Percentiles rank a stretch among this genome's conserved stretches.
Conservation (phyloP, 1,140 invertebrate genomes). For the Bombus cullumanus region DNA sequence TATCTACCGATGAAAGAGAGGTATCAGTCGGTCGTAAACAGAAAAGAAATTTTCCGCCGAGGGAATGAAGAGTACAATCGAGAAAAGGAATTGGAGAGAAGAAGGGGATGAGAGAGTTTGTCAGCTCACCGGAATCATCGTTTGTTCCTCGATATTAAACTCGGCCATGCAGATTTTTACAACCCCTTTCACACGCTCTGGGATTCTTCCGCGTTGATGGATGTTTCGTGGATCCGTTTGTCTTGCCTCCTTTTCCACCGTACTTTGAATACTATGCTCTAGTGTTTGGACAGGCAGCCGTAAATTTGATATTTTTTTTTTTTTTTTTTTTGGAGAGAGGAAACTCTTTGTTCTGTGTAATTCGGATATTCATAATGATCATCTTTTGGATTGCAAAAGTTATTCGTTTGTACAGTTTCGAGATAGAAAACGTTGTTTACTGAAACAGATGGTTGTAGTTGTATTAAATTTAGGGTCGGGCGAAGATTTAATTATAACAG, state of each 20-base stretch:
- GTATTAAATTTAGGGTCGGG: not conserved
- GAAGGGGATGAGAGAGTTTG: conserved; percentile 1
- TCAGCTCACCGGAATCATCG: conserved; percentile 15
- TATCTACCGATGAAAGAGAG: not conserved
- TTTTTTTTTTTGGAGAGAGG: not conserved
- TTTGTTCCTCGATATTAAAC: conserved; percentile 53
- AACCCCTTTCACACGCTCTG: not conserved
- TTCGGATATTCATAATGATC: not conserved
- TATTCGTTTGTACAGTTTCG: too few species aligned
- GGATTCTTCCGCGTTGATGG: not conserved
- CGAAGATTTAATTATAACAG: not conserved
- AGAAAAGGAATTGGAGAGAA: not conserved
- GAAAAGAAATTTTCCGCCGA: conserved; percentile 16
- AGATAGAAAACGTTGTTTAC: too few species aligned
- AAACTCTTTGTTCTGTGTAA: not conserved
- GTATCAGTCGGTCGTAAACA: conserved; percentile 40
- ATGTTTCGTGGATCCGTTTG: not conserved
- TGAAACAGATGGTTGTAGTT: too few species aligned
- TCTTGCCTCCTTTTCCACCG: not conserved
- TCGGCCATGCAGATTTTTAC: conserved; percentile 2
- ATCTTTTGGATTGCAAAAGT: too few species aligned
- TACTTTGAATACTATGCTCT: not conserved
- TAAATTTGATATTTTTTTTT: not conserved
- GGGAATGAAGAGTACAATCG: not conserved
- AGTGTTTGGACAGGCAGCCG: not conserved